Evolutionary conservation across 2,113 vertebrate species (phyloP).

Genomic region (Lepus americanus): DNA sequence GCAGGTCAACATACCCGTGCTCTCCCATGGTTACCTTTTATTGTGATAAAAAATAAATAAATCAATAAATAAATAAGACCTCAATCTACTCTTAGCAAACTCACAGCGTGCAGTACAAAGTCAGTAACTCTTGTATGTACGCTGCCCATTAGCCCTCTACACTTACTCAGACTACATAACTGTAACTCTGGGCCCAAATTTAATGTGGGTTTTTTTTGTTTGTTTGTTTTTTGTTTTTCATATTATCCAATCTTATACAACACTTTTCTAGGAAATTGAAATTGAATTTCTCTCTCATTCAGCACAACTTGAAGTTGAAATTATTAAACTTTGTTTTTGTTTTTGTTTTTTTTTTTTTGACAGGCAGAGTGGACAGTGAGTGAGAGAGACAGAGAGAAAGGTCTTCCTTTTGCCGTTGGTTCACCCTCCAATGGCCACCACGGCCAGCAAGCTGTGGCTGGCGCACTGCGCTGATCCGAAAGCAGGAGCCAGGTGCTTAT

Average conservation of each 20-base stretch:
- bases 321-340: not conserved
- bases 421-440: too few relatives aligned
- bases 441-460: too few relatives aligned
- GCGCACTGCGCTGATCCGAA: too few relatives aligned
- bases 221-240: too few relatives aligned
- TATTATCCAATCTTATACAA: slow-evolving; percentile 11
- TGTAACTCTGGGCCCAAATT: not conserved
- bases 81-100: not conserved
- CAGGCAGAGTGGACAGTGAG: too few relatives aligned
- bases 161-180: not conserved
- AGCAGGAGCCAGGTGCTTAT: too few relatives aligned
- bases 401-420: too few relatives aligned
- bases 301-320: slow-evolving; percentile 18
- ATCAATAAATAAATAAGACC: too few relatives aligned
- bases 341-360: too few relatives aligned
- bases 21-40: not conserved
- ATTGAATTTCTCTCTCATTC: slow-evolving; percentile 53
- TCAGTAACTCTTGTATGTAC: not conserved
- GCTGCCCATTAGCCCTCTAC: not conserved
- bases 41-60: not conserved
- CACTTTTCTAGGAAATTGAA: slow-evolving; percentile 60
- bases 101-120: not conserved
- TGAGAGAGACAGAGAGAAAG: too few relatives aligned
- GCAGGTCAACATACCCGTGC: not conserved
- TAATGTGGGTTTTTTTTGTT: not conserved